Conservation (phyloP, 1,140 invertebrate genomes). For the Drosophila athabasca region DNA sequence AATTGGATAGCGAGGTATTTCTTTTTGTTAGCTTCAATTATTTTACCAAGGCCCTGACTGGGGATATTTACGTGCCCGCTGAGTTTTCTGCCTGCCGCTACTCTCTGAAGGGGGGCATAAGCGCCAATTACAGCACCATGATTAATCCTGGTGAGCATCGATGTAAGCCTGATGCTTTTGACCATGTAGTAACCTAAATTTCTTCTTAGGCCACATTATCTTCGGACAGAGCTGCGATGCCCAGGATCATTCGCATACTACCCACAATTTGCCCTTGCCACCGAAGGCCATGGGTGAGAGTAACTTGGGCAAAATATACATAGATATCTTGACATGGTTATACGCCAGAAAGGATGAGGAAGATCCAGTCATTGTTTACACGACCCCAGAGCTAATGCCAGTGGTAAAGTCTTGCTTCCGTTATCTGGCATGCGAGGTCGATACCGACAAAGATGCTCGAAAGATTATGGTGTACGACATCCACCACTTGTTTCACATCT, state of each 20-base stretch:
- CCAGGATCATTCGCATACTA: slow-evolving; percentile 38
- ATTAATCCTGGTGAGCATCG: slow-evolving; percentile 66
- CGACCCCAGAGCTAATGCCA: slow-evolving; percentile 40
- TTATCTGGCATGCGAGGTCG: slow-evolving; percentile 43
- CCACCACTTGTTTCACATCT: slow-evolving; percentile 59
- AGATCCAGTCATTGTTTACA: slow-evolving; percentile 52
- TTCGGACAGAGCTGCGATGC: slow-evolving; percentile 66
- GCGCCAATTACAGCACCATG: slow-evolving; percentile 52
- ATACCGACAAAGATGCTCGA: background rate
- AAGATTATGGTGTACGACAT: slow-evolving; percentile 61
- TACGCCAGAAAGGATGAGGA: slow-evolving; percentile 5
- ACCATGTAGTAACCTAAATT: background rate
- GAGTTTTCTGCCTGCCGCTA: slow-evolving; percentile 67
- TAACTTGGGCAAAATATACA: slow-evolving; percentile 59
- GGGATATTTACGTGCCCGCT: slow-evolving; percentile 65
- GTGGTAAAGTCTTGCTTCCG: slow-evolving; percentile 64
- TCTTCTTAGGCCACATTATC: slow-evolving; percentile 35
- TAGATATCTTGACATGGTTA: slow-evolving; percentile 53
- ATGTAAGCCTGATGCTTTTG: no score
- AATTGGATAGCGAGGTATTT: slow-evolving; percentile 52
- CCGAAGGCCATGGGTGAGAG: slow-evolving; percentile 68
- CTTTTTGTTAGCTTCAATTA: slow-evolving; percentile 69
- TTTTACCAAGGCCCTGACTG: slow-evolving; percentile 49
- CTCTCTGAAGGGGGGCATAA: slow-evolving; percentile 60
- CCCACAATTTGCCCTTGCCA: slow-evolving; percentile 69